These are phyloP conservation scores for Auanema sp. DNA, from an alignment of 2,888 invertebrate genomes.

Conservation along the genomic window DNA sequence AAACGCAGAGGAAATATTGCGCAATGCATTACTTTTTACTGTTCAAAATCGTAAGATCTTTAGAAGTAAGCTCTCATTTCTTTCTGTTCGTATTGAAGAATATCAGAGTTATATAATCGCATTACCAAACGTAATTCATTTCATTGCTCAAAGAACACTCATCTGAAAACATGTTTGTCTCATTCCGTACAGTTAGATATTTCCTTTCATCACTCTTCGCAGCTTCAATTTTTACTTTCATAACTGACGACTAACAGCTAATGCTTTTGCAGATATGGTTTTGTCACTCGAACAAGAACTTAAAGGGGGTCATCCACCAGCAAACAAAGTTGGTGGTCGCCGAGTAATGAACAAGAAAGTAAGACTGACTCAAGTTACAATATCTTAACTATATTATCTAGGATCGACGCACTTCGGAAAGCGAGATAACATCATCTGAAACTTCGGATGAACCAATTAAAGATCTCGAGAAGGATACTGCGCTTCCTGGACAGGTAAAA, in stretches of 20 bases:
- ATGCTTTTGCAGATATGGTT: too few species aligned
- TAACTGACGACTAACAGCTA: not conserved
- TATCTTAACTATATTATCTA: not conserved
- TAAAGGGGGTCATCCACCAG: constrained; percentile 45
- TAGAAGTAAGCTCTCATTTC: too few species aligned
- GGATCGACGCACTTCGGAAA: constrained; percentile 33
- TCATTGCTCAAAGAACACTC: not conserved
- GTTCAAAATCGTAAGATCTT: not conserved
- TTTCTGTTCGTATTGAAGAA: not conserved
- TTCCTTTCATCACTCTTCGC: not conserved
- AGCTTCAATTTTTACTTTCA: too few species aligned
- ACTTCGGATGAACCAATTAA: constrained; percentile 34
- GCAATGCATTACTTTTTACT: constrained; percentile 1
- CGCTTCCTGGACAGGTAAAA: constrained; percentile 39
- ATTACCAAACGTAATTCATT: too few species aligned
- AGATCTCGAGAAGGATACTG: constrained; percentile 35
- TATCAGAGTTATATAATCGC: too few species aligned
- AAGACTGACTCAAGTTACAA: constrained; percentile 15
- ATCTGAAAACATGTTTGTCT: not conserved
- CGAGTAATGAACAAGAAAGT: constrained; percentile 38
- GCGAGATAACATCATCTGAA: constrained; percentile 32
- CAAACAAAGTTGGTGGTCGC: constrained; percentile 39
- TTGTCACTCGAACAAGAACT: constrained; percentile 16
- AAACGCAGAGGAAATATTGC: too few species aligned
- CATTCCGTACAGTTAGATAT: not conserved